Base-by-base conservation (phyloP, 2,113 vertebrate species). In the Pardalotus punctatus region DNA sequence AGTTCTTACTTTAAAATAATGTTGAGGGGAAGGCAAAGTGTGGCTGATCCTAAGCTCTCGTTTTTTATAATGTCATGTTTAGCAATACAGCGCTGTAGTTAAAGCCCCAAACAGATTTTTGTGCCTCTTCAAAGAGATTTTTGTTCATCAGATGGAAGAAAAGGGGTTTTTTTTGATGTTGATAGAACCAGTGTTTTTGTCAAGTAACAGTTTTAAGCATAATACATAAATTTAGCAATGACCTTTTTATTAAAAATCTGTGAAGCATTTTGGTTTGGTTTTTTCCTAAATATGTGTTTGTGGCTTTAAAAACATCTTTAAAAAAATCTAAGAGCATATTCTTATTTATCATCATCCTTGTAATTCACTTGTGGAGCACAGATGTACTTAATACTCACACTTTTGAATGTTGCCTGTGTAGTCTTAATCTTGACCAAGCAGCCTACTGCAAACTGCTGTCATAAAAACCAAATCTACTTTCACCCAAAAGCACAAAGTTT, bases 21-120 rank as follows among this genome's bases (percentile, higher is more conserved):
- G 1, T 36, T 36, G 11, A 53, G 36, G 72, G 20, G 47, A 86
- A 72, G 33, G 29, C 42, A 62, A 28, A 0, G 0, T 25, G 1
- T 25, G 38, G 29, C 45, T 91, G 23, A 45, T 81, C 51, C 7
- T 64, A 45, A 83, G 21, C 18, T 80, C 11, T 23, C 9, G 40
- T 66, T 60, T 48, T 70, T 80, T 50, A 9, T 23, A 70, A 38
- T 10, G 24, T 27, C 11, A 3, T n/a, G 17, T 81, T 86, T 42
- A 74, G 65, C 24, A 14, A 31, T 77, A 25, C 14, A 43, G 8
- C 20, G 5, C 29, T 53, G 27, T 56, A 38, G 19, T 74, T 45
- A 54, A n/a, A 67, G 45, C 51, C 42, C 10, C 42, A 67, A 43
- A 60, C 10, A 86, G 31, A 50, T 70, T 81, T 85, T 85, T 79